Percentiles rank a stretch among this genome's conserved stretches.
Conservation (phyloP, 2,888 invertebrate genomes). For the Dynastes maya region DNA sequence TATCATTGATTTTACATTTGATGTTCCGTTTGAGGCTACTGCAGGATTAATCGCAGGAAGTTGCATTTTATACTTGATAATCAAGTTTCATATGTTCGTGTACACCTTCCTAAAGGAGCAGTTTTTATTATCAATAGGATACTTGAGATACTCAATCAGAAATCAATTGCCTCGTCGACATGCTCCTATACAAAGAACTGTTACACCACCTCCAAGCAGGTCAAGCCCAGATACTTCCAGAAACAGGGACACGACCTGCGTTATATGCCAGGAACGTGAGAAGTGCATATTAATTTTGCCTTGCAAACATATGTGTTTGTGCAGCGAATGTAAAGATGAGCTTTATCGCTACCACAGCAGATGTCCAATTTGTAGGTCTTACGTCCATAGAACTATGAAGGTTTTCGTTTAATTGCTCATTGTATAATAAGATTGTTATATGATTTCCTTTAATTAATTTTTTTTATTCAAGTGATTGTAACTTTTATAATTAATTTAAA, state of each 20-base stretch:
- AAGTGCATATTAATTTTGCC: conserved; percentile 75
- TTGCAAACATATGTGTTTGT: conserved; percentile 74
- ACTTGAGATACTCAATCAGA: not conserved
- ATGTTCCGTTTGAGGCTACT: conserved; percentile 63
- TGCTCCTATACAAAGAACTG: not conserved
- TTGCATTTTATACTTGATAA: conserved; percentile 61
- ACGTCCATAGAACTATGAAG: conserved; percentile 74
- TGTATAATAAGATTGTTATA: no score
- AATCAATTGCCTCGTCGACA: conserved; percentile 22
- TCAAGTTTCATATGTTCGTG: conserved; percentile 60
- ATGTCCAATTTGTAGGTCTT: conserved; percentile 74
- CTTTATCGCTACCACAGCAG: conserved; percentile 72
- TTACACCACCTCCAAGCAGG: not conserved
- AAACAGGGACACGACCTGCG: conserved; percentile 69
- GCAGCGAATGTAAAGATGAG: conserved; percentile 72
- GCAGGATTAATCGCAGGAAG: conserved; percentile 60
- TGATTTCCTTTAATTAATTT: no score
- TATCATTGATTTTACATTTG: conserved; percentile 61
- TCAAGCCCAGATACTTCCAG: not conserved
- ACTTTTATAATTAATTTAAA: no score
- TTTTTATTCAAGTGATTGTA: no score
- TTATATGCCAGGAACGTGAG: conserved; percentile 74
- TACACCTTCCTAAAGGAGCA: conserved; percentile 54
- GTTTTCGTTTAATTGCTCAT: conserved; percentile 70
- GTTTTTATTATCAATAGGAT: not conserved